phyloP scores from a whole-genome alignment of 2,888 invertebrate genomes.

The Dinocampus coccinellae region DNA sequence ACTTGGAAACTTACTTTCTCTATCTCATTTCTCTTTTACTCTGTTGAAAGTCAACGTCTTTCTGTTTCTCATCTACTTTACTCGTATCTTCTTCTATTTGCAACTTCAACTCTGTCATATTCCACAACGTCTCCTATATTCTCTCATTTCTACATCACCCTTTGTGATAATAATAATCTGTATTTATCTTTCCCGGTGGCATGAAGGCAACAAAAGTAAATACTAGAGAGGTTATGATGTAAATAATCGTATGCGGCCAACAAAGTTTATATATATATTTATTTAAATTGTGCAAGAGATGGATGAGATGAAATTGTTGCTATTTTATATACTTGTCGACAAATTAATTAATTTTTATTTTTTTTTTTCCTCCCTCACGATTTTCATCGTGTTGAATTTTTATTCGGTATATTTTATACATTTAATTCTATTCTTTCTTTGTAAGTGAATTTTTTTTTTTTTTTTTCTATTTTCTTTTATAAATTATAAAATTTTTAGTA shows the following conservation, averaged over 20 bases:
- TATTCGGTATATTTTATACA: neutral
- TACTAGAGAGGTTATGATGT: conserved; percentile 21
- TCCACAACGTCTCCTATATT: neutral
- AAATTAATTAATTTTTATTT: no score
- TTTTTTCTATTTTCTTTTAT: no score
- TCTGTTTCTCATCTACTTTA: neutral
- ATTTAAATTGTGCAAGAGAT: no score
- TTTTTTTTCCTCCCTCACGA: no score
- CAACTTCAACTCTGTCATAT: neutral
- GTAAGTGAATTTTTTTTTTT: neutral
- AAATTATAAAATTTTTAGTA: no score
- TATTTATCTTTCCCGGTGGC: conserved; percentile 28
- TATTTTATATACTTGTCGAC: no score
- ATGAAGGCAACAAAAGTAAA: conserved; percentile 11
- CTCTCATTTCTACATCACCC: neutral
- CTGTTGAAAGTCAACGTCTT: no score
- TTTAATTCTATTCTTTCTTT: neutral
- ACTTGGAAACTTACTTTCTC: conserved; percentile 16
- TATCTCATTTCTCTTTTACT: conserved; percentile 11
- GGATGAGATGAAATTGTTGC: no score
- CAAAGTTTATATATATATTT: neutral
- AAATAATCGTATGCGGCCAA: conserved; percentile 1
- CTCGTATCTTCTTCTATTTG: neutral
- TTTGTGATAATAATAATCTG: conserved; percentile 28
- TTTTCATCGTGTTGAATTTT: no score